These are phyloP conservation scores for Fundulus diaphanus DNA, from an alignment of 2,797 vertebrate species.

Conservation along the genomic window DNA sequence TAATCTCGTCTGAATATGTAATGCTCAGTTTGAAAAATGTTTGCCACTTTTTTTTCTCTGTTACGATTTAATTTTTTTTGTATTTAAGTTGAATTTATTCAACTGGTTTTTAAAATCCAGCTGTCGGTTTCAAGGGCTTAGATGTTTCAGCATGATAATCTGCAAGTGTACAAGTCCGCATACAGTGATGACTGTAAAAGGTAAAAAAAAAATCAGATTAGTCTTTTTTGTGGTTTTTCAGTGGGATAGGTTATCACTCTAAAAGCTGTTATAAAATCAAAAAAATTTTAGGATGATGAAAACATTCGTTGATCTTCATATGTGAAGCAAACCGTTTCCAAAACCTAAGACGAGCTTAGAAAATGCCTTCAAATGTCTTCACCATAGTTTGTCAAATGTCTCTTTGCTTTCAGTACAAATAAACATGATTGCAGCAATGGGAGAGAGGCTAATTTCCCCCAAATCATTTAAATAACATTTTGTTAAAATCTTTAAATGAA, in stretches of 20 bases:
- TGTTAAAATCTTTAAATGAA: no score
- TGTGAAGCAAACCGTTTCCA: background rate
- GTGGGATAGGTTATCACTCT: background rate
- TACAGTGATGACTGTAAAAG: background rate
- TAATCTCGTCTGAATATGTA: no score
- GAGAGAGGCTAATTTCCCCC: no score
- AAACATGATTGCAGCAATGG: no score
- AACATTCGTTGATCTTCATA: background rate
- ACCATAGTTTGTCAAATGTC: no score
- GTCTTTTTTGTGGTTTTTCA: background rate
- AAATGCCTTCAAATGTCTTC: no score
- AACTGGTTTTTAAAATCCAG: no score
- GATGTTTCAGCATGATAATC: no score
- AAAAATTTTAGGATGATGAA: background rate
- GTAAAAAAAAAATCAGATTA: background rate
- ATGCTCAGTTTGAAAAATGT: background rate
- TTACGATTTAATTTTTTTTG: background rate
- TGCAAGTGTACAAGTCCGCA: no score
- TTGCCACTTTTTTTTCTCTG: background rate
- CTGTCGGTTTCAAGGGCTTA: no score
- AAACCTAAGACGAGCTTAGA: background rate
- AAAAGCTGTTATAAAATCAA: background rate
- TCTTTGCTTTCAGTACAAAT: no score
- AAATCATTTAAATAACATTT: no score
- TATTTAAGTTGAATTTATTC: background rate